Percentiles rank a stretch among this genome's conserved stretches.
These are phyloP conservation scores for Prunella strophiata DNA, from an alignment of 2,797 vertebrate species.

Conservation along the genomic window DNA sequence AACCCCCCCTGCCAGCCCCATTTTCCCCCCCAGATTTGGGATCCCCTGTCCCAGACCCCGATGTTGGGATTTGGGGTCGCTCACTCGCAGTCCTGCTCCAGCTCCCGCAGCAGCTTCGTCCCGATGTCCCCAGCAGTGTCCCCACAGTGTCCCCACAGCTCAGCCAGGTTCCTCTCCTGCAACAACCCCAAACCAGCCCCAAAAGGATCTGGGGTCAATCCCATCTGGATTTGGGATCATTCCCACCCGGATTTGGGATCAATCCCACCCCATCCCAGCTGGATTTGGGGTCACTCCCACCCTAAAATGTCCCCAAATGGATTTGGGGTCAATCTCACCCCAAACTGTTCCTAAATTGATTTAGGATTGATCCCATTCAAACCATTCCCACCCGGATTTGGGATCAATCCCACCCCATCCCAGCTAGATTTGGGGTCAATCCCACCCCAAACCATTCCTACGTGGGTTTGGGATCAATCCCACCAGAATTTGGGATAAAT, in stretches of 20 bases:
- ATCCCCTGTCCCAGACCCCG: neutral
- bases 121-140: neutral
- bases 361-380: no score
- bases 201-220: neutral
- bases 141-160: neutral
- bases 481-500: neutral
- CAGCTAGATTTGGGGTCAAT: neutral
- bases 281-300: neutral
- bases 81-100: slow-evolving; percentile 71
- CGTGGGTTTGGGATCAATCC: neutral
- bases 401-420: neutral
- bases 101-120: slow-evolving; percentile 61
- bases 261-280: rapidly evolving
- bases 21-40: neutral
- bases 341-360: no score
- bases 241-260: neutral
- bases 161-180: neutral
- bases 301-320: neutral
- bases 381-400: neutral
- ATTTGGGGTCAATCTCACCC: neutral
- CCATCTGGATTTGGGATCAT: neutral
- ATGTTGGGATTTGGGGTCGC: neutral
- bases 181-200: neutral
- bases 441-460: neutral
- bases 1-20: neutral